phyloP scores from a whole-genome alignment of 2,888 invertebrate genomes.

The Drosophila kambysellisi region DNA sequence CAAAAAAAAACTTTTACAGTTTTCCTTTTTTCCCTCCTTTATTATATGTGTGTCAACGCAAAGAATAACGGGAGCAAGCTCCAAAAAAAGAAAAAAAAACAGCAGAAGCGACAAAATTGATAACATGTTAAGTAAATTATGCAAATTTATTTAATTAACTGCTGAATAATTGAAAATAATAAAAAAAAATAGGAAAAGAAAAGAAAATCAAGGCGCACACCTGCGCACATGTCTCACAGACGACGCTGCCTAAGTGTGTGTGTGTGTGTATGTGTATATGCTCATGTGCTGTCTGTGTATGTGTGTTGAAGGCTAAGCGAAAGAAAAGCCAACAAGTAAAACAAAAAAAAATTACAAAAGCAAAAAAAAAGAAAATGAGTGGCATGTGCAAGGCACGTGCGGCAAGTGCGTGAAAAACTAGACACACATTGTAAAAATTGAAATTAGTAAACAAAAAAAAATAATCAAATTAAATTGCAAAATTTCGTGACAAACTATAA shows the following conservation, averaged over 20 bases:
- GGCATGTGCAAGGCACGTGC: conserved; percentile 62
- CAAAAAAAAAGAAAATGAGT: conserved; percentile 22
- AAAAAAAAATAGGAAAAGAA: neutral
- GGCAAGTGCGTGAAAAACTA: conserved; percentile 33
- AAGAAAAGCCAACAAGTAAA: conserved; percentile 77
- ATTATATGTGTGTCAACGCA: conserved; percentile 31
- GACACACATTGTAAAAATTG: neutral
- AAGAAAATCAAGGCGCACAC: conserved; percentile 70
- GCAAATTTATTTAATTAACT: conserved; percentile 62
- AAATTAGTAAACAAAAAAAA: neutral
- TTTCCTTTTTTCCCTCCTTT: conserved; percentile 14
- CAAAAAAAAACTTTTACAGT: conserved; percentile 40
- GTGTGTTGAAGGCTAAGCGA: conserved; percentile 73
- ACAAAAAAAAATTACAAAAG: conserved; percentile 12
- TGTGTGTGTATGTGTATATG: conserved; percentile 24
- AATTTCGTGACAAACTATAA: neutral
- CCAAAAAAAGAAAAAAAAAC: neutral
- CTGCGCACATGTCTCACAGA: conserved; percentile 72
- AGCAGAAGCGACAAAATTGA: conserved; percentile 3
- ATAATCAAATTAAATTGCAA: neutral
- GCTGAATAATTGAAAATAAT: conserved; percentile 62
- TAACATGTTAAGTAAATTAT: conserved; percentile 27
- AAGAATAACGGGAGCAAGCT: neutral
- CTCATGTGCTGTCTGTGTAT: conserved; percentile 39
- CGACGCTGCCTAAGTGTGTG: conserved; percentile 23